phyloP scores from a whole-genome alignment of 2,113 vertebrate genomes.

The Chionis minor region DNA sequence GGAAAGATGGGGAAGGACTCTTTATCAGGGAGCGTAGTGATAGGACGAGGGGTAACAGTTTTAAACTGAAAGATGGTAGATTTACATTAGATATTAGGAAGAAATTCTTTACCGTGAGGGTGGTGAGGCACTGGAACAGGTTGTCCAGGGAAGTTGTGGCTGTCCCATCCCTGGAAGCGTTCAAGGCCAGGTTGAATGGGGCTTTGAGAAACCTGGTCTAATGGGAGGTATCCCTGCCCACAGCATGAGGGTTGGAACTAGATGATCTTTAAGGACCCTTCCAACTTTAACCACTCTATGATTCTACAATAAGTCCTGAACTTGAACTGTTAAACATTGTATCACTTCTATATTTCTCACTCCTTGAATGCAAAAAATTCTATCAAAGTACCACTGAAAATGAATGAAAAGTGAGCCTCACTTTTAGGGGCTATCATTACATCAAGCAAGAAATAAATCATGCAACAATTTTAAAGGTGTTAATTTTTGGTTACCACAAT shows the following conservation, averaged over 20 bases:
- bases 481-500: background rate
- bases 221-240: background rate
- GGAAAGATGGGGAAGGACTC: background rate
- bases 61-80: background rate
- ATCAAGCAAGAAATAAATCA: background rate
- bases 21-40: background rate
- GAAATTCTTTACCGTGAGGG: background rate
- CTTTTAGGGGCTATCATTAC: background rate
- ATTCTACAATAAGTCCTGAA: background rate
- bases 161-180: background rate
- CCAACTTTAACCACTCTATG: too few relatives aligned
- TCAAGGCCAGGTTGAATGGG: background rate
- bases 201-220: background rate
- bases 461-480: background rate
- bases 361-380: background rate
- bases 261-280: background rate
- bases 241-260: background rate
- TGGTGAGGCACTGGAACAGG: background rate
- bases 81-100: background rate
- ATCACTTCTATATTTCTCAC: background rate
- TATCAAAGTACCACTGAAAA: background rate
- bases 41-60: background rate
- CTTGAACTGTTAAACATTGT: background rate
- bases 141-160: background rate
- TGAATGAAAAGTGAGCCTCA: fast-evolving